Conservation (phyloP, 2,113 vertebrate genomes). For the Apteryx mantelli region DNA sequence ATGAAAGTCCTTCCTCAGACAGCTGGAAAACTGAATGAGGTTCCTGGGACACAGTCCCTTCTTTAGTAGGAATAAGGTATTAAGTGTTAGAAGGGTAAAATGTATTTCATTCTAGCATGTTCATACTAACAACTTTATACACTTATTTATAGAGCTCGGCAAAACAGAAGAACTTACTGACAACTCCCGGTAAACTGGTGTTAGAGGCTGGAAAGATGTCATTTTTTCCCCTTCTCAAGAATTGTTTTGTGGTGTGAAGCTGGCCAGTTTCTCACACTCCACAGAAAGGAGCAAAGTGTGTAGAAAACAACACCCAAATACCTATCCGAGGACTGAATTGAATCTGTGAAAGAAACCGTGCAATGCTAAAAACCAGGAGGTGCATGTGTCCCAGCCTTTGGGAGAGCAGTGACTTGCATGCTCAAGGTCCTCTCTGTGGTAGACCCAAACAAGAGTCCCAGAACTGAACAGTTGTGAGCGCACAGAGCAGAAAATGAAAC, state of each 20-base stretch:
- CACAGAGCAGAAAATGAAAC: background rate
- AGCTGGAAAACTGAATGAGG: background rate
- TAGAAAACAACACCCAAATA: background rate
- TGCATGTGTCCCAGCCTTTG: background rate
- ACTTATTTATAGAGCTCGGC: background rate
- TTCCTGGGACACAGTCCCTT: background rate
- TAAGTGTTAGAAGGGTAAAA: background rate
- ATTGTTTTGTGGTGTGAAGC: background rate
- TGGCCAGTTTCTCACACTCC: background rate
- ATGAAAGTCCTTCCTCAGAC: background rate
- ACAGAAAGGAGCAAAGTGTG: background rate
- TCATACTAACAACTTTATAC: background rate
- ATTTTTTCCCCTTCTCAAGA: background rate
- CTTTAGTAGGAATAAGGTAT: background rate
- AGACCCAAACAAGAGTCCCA: background rate
- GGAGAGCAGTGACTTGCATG: background rate
- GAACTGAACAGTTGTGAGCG: background rate
- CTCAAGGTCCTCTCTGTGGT: accelerated
- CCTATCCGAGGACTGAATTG: background rate
- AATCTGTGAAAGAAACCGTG: background rate
- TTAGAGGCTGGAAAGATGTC: background rate
- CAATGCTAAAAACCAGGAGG: accelerated
- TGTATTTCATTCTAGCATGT: background rate
- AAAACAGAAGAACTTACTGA: background rate
- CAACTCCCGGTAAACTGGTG: background rate